Evolutionary conservation across 2,888 invertebrate species (phyloP).

Genomic region (Sphaerophoria rueppellii): DNA sequence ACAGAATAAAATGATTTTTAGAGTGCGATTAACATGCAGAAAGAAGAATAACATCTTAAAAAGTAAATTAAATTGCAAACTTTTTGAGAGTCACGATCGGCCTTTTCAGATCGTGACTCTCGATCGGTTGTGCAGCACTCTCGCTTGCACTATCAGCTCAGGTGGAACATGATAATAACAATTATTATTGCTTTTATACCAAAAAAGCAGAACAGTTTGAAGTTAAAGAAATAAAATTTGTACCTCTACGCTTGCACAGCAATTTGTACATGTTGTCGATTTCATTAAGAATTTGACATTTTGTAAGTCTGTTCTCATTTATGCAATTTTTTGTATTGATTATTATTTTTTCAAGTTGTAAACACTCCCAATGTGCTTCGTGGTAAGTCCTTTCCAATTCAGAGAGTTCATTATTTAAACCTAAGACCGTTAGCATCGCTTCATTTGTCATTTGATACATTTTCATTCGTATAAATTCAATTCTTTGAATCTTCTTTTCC

Average conservation of each 20-base stretch:
- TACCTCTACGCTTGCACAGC: constrained; percentile 74
- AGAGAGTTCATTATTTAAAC: constrained; percentile 80
- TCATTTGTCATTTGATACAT: constrained; percentile 80
- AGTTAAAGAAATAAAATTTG: neutral
- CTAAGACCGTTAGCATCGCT: constrained; percentile 79
- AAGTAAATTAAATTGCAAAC: too few relatives aligned
- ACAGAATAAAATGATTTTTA: too few relatives aligned
- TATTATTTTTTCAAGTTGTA: constrained; percentile 80
- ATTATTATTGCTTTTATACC: neutral
- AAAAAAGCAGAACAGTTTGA: too few relatives aligned
- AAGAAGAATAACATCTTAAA: too few relatives aligned
- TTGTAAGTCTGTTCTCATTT: constrained; percentile 75
- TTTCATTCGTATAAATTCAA: constrained; percentile 79
- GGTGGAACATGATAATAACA: neutral
- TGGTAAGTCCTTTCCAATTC: constrained; percentile 80
- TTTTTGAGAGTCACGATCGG: too few relatives aligned
- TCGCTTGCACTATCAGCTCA: neutral
- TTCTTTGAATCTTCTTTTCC: constrained; percentile 76
- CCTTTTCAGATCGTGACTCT: neutral
- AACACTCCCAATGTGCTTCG: constrained; percentile 76
- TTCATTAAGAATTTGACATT: constrained; percentile 76
- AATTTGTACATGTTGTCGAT: constrained; percentile 78
- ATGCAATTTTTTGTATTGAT: constrained; percentile 78
- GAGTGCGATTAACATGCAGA: too few relatives aligned
- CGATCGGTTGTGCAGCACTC: neutral